Evolutionary conservation across 2,113 vertebrate genomes (phyloP).

Genomic region (Ceyx melanurus): DNA sequence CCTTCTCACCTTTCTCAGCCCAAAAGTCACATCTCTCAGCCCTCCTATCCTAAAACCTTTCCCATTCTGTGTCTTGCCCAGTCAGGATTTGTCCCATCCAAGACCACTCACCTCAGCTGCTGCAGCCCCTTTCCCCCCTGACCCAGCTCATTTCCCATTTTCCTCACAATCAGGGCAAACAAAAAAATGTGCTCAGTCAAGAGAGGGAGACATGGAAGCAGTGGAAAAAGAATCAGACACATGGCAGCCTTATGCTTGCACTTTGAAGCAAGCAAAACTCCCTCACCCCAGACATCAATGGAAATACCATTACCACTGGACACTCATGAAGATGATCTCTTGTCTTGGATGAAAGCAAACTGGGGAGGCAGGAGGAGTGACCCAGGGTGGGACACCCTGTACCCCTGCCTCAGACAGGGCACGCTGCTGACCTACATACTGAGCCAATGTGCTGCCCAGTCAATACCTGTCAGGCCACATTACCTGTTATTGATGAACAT

Average conservation of each 20-base stretch:
- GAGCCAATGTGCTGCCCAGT: neutral
- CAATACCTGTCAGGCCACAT: slow-evolving; percentile 30
- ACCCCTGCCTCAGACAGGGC: neutral
- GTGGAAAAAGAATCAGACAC: neutral
- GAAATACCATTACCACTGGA: neutral
- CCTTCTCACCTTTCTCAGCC: neutral
- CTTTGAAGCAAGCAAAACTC: neutral
- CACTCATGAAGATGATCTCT: neutral
- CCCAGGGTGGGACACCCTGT: neutral
- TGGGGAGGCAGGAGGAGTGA: neutral
- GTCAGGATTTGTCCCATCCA: neutral
- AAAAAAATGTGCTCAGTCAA: neutral
- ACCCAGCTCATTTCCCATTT: neutral
- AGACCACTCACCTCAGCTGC: neutral
- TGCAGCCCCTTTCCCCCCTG: neutral
- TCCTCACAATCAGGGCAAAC: neutral
- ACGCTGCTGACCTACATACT: neutral
- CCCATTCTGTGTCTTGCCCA: neutral
- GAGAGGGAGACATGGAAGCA: neutral
- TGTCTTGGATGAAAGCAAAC: neutral
- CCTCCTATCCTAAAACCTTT: neutral
- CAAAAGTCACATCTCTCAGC: neutral
- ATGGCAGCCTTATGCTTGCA: neutral
- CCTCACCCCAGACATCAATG: neutral
- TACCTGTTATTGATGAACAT: slow-evolving; percentile 5